phyloP scores from a whole-genome alignment of 2,888 invertebrate species.

The Zaprionus lineosus region DNA sequence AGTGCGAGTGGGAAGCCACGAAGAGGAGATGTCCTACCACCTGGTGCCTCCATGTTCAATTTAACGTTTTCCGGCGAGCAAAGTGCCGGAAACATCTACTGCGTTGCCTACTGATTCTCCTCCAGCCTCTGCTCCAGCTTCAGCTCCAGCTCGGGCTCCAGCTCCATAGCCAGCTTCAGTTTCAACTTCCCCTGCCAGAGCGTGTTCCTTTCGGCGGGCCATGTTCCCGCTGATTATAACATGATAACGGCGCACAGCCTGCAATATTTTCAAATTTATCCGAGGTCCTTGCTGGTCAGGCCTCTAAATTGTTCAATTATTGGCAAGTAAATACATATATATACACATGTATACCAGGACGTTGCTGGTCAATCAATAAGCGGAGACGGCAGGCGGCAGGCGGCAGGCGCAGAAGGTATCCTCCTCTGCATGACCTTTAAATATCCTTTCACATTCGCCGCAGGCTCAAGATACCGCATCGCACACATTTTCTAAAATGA shows the following conservation, averaged over 20 bases:
- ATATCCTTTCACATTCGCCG: conserved; percentile 63
- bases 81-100: conserved; percentile 39
- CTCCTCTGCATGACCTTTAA: conserved; percentile 72
- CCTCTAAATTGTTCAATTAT: conserved; percentile 62
- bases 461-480: conserved; percentile 19
- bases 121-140: not conserved
- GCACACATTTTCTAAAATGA: conserved; percentile 52
- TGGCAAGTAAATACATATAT: conserved; percentile 11
- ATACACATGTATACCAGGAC: too few species aligned
- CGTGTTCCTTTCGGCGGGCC: not conserved
- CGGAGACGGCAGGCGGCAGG: conserved; percentile 10
- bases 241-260: conserved; percentile 16
- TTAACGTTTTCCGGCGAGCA: conserved; percentile 44
- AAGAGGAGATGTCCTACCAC: conserved; percentile 38
- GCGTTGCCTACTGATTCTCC: not conserved
- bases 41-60: conserved; percentile 55
- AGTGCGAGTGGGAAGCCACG: too few species aligned
- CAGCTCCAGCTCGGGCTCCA: not conserved
- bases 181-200: too few species aligned
- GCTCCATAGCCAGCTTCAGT: too few species aligned
- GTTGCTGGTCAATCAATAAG: conserved; percentile 48
- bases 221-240: conserved; percentile 39
- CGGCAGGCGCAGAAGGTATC: conserved; percentile 32
- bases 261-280: conserved; percentile 52
- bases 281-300: conserved; percentile 44